These are phyloP conservation scores for Homarus gammarus DNA, from an alignment of 2,888 invertebrate species.

Conservation along the genomic window DNA sequence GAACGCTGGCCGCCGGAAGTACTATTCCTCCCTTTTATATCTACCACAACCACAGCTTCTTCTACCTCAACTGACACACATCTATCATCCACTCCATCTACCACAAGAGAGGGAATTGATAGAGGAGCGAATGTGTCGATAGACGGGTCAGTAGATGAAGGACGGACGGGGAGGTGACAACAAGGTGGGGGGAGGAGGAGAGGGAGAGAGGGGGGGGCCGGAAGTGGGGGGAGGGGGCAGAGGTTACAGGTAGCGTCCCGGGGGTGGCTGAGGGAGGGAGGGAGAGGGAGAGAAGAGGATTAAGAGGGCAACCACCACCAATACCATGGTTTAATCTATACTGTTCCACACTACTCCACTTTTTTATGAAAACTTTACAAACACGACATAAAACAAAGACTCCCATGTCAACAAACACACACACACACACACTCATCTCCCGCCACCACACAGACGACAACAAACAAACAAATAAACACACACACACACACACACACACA, in stretches of 20 bases:
- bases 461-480: too few species aligned
- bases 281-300: conserved; percentile 26
- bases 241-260: conserved; percentile 71
- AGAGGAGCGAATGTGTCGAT: too few species aligned
- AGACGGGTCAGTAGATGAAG: background rate
- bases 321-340: too few species aligned
- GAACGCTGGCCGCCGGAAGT: conserved; percentile 52
- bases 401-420: too few species aligned
- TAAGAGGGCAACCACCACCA: too few species aligned
- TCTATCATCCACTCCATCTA: background rate
- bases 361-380: too few species aligned
- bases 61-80: background rate
- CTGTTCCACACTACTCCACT: too few species aligned
- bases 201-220: conserved; percentile 46
- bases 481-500: too few species aligned
- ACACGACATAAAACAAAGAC: too few species aligned
- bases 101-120: too few species aligned
- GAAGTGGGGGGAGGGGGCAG: conserved; percentile 71
- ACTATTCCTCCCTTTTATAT: conserved; percentile 42
- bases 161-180: conserved; percentile 18
- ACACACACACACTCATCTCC: too few species aligned
- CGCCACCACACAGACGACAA: too few species aligned
- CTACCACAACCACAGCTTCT: conserved; percentile 11
- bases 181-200: conserved; percentile 20
- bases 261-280: conserved; percentile 41